These are phyloP conservation scores for Cataglyphis albicans DNA, from an alignment of 2,888 invertebrate species.

Conservation along the genomic window DNA sequence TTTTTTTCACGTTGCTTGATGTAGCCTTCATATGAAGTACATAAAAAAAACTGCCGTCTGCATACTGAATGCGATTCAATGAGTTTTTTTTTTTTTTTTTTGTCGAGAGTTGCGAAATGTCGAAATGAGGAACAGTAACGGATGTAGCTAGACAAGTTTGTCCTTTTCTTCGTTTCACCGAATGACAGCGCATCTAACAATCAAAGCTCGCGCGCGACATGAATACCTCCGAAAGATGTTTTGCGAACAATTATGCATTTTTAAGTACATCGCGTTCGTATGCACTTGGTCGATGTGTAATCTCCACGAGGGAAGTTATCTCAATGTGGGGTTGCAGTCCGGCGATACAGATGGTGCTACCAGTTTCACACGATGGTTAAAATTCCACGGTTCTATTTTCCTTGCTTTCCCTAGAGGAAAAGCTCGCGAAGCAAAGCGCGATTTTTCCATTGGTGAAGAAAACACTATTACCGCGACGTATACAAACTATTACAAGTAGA, in stretches of 20 bases:
- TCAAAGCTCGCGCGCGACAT: slow-evolving; percentile 48
- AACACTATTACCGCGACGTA: not conserved
- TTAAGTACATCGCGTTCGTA: slow-evolving; percentile 28
- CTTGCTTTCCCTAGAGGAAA: not conserved
- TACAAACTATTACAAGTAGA: not conserved
- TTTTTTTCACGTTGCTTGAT: not conserved
- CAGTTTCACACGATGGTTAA: slow-evolving; percentile 58
- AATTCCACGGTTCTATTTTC: slow-evolving; percentile 12
- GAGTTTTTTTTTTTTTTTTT: slow-evolving; percentile 46
- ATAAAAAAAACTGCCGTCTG: slow-evolving; percentile 29
- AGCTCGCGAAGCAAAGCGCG: slow-evolving; percentile 1
- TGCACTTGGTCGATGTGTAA: slow-evolving; percentile 39
- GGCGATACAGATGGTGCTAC: slow-evolving; percentile 80
- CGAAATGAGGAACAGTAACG: slow-evolving; percentile 46
- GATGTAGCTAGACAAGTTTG: slow-evolving; percentile 34
- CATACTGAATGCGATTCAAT: slow-evolving; percentile 49
- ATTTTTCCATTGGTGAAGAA: not conserved
- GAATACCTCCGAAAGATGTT: slow-evolving; percentile 41
- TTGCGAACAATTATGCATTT: slow-evolving; percentile 40
- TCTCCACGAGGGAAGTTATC: slow-evolving; percentile 38
- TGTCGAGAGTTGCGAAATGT: not conserved
- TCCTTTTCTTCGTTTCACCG: slow-evolving; percentile 44
- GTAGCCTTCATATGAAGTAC: not conserved
- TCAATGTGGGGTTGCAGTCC: slow-evolving; percentile 71
- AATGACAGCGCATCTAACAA: slow-evolving; percentile 57